Conservation (phyloP, 2,113 vertebrate species). For the Xenopus borealis region DNA sequence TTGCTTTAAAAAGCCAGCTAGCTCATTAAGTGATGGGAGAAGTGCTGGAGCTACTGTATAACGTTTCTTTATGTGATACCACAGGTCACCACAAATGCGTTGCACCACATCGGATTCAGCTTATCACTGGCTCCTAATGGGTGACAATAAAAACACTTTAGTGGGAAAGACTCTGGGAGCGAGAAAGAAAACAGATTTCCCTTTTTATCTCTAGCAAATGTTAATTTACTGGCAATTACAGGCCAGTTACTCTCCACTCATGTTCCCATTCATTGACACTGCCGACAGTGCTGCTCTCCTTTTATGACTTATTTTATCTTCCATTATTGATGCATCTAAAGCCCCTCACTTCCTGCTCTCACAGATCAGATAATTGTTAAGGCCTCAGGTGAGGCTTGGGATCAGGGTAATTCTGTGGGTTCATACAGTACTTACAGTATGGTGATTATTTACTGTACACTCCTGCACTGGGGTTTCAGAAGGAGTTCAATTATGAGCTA, state of each 20-base stretch:
- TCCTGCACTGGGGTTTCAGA: no score
- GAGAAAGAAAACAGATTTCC: conserved; percentile 44
- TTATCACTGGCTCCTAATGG: not conserved
- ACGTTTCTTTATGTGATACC: not conserved
- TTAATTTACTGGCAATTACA: conserved; percentile 63
- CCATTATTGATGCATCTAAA: conserved; percentile 64
- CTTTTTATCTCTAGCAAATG: conserved; percentile 48
- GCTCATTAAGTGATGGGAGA: not conserved
- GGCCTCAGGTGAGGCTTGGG: conserved; percentile 8
- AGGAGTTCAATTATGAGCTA: no score
- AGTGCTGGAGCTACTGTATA: conserved; percentile 1
- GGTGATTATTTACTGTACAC: not conserved
- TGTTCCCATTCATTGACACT: conserved; percentile 56
- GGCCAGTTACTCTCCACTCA: conserved; percentile 54
- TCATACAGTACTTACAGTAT: conserved; percentile 1
- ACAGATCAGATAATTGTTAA: conserved; percentile 51
- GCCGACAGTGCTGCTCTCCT: conserved; percentile 54
- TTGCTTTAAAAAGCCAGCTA: not conserved
- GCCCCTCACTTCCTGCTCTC: conserved; percentile 56
- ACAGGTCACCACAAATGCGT: not conserved
- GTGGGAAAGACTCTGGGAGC: conserved; percentile 38
- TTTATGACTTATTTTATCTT: conserved; percentile 54
- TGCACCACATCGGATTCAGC: not conserved
- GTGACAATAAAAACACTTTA: conserved; percentile 40
- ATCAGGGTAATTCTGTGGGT: conserved; percentile 4